Percentiles rank a stretch among this genome's conserved stretches.
phyloP scores from a whole-genome alignment of 2,797 vertebrate genomes.

The Pachyuromys duprasi region DNA sequence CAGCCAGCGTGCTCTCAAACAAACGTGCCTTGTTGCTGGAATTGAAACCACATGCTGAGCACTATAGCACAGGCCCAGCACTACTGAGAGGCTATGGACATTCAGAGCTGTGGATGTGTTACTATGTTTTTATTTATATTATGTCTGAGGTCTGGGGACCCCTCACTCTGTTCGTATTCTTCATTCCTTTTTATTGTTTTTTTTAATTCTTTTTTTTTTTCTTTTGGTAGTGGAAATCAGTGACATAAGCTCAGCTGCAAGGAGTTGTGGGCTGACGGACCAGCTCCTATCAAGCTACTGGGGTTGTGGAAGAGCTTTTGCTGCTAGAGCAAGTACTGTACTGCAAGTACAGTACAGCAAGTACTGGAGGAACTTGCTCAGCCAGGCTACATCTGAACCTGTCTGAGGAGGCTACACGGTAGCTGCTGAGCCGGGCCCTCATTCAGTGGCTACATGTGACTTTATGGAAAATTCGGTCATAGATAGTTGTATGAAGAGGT shows the following conservation, averaged over 20 bases:
- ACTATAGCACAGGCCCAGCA: conserved; percentile 78
- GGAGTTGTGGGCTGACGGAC: conserved; percentile 63
- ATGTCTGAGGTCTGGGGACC: conserved; percentile 75
- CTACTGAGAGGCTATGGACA: conserved; percentile 78
- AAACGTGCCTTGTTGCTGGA: conserved; percentile 86
- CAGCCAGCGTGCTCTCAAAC: conserved; percentile 79
- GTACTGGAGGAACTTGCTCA: conserved; percentile 70
- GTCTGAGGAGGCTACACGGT: conserved; percentile 73
- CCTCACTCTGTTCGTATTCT: conserved; percentile 73
- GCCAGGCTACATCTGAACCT: conserved; percentile 73
- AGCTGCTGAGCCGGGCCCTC: conserved; percentile 72
- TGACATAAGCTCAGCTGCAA: conserved; percentile 53
- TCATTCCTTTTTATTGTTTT: background rate
- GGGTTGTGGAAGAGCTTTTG: conserved; percentile 72
- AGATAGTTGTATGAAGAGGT: conserved; percentile 53
- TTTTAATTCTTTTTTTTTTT: conserved; percentile 56
- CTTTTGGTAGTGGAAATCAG: conserved; percentile 72
- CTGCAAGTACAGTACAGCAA: too few species aligned
- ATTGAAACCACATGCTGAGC: conserved; percentile 89
- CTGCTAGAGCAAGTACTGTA: background rate
- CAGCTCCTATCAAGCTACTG: conserved; percentile 72
- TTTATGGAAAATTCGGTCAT: conserved; percentile 75
- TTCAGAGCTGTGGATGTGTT: conserved; percentile 70
- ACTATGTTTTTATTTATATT: conserved; percentile 80
- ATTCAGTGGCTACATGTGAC: conserved; percentile 80